Base-by-base conservation (phyloP, 2,113 vertebrate genomes). In the Cottus gobio region DNA sequence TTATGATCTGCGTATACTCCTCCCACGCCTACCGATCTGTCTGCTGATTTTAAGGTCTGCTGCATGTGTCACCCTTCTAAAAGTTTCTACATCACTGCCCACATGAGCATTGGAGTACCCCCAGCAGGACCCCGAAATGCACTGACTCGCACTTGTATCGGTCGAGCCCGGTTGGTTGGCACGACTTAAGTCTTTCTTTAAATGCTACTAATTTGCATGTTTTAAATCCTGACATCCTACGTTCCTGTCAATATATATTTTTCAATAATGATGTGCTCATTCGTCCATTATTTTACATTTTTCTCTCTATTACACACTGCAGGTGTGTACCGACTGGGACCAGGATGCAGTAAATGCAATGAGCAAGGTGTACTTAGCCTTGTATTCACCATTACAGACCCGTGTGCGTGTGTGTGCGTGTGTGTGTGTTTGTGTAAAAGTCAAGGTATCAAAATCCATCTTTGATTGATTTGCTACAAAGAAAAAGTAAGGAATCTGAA, bases 371-470 rank as follows among this genome's bases (percentile, higher is more conserved):
- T 26, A 73, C 8, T 28, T 48, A 20, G 5, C 56, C 1, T 22
- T 66, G 62, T 57, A 39, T 57, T 67, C 56, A 56, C 42, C n/a
- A 54, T 30, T 20, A 22, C n/a, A 71, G 31, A 20, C 12, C 28
- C 60, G 46, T 64, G 11, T 52, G 42, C 72, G 7, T 77, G 31
- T 42, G n/a, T 30, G 1, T 50, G 57, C n/a, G 46, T 31, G 57
- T 58, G 60, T 39, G 22, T 15, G 28, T 50, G 2, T n/a, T 5
- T 37, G 3, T 54, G 7, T 37, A 24, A 79, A 63, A 68, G 48
- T 70, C 67, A 80, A 73, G 57, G 80, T 11, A 64, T 58, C 52
- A 48, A 58, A 74, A 42, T 60, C 22, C 12, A 37, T 60, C 61
- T 74, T 30, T 28, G 11, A 57, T 22, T 9, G 48, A 42, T 74